Conservation (phyloP, 2,888 invertebrate genomes). For the Hypomecis punctinalis region DNA sequence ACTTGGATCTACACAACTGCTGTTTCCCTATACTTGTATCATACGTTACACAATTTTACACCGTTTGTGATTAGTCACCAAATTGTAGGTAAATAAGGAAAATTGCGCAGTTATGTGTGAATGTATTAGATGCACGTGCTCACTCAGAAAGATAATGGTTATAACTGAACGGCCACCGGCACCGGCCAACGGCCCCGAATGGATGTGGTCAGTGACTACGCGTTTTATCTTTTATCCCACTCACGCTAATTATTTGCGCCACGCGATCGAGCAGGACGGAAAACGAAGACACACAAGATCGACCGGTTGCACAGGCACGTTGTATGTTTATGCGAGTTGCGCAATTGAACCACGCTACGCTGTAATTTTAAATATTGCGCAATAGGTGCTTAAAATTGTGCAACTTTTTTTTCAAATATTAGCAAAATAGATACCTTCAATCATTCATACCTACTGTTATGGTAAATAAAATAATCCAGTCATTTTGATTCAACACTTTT, state of each 20-base stretch:
- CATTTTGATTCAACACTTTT: too few species aligned
- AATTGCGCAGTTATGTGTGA: constrained; percentile 22
- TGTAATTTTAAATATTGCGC: background rate
- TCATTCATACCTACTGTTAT: too few species aligned
- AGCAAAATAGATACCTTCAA: too few species aligned
- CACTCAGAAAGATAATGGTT: background rate
- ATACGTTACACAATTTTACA: background rate
- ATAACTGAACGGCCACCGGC: constrained; percentile 11
- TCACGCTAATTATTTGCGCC: too few species aligned
- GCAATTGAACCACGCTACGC: background rate
- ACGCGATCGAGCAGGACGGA: too few species aligned
- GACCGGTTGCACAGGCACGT: constrained; percentile 20
- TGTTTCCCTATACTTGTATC: background rate
- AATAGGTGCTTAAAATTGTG: background rate
- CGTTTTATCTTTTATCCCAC: too few species aligned
- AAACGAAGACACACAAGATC: too few species aligned
- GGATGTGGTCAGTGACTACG: too few species aligned
- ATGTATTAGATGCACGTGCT: constrained; percentile 6
- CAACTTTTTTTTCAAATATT: background rate
- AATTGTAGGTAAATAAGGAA: background rate
- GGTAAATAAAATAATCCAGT: too few species aligned
- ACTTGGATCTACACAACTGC: background rate
- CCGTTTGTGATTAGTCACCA: background rate
- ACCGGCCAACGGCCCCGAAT: background rate
- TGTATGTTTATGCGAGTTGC: background rate